phyloP scores from a whole-genome alignment of 2,113 vertebrate species.

The Ciconia boyciana region DNA sequence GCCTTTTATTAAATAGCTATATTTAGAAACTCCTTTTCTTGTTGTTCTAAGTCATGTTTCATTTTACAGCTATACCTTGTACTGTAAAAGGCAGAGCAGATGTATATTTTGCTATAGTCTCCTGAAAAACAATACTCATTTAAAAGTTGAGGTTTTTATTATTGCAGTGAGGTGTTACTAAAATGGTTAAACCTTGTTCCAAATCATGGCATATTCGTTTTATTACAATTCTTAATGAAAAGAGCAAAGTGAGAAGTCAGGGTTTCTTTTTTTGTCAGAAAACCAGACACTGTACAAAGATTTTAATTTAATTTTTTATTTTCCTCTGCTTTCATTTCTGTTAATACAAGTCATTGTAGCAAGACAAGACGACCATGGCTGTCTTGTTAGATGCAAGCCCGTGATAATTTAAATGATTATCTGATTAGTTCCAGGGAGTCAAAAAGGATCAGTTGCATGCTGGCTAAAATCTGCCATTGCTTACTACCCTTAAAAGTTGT shows the following conservation, averaged over 20 bases:
- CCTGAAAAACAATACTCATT: not conserved
- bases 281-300: not conserved
- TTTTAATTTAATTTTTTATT: not conserved
- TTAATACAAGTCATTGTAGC: not conserved
- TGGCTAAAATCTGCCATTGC: not conserved
- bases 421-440: not conserved
- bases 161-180: not conserved
- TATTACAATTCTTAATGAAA: not conserved
- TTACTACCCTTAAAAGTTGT: not conserved
- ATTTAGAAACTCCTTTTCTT: not conserved
- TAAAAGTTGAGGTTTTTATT: not conserved
- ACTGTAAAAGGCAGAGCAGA: not conserved
- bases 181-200: not conserved
- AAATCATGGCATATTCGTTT: not conserved
- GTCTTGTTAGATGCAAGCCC: not conserved
- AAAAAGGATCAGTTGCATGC: not conserved
- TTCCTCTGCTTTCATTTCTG: not conserved
- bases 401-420: not conserved
- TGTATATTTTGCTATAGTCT: not conserved
- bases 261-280: not conserved
- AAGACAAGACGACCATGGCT: not conserved
- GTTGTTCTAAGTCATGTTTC: not conserved
- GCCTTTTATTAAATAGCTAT: not conserved
- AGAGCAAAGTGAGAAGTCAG: not conserved
- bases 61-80: not conserved